A percentile compares a stretch with the other conserved stretches of the same genome.
Evolutionary conservation across 2,888 invertebrate species (phyloP).

Genomic region (Lasius fuliginosus): DNA sequence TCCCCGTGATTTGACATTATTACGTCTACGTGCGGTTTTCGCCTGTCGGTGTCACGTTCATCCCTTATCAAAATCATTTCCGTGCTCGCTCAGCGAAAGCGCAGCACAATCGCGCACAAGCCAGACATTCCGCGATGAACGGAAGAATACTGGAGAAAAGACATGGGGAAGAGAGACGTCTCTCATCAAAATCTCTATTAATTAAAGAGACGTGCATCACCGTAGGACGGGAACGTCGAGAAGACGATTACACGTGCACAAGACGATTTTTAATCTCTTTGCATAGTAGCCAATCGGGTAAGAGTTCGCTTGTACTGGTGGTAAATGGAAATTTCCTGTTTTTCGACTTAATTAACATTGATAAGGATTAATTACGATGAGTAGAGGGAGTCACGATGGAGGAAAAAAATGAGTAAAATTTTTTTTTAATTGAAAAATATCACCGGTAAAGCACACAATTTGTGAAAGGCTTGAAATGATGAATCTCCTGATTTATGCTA

Average conservation of each 20-base stretch:
- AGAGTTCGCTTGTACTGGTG: no score
- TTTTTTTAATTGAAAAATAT: no score
- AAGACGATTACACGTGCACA: neutral
- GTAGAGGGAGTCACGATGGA: no score
- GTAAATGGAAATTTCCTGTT: no score
- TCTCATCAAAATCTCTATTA: neutral
- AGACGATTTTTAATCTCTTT: neutral
- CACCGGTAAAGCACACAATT: no score
- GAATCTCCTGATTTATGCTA: no score
- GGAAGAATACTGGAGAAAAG: slow-evolving; percentile 36
- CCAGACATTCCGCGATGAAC: slow-evolving; percentile 41
- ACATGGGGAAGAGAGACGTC: neutral
- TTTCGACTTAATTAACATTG: no score
- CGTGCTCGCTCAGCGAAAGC: slow-evolving; percentile 39
- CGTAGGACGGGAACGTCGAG: neutral
- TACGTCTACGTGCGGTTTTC: slow-evolving; percentile 47
- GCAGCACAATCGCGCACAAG: slow-evolving; percentile 15
- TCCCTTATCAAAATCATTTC: slow-evolving; percentile 43
- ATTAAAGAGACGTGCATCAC: neutral
- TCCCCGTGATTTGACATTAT: slow-evolving; percentile 38
- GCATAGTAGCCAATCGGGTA: neutral
- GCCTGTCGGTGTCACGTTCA: slow-evolving; percentile 50
- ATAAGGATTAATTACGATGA: no score
- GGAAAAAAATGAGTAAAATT: no score
- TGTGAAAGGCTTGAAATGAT: no score